Base-by-base conservation (phyloP, 2,113 vertebrate genomes). In the Atractosteus spatula region DNA sequence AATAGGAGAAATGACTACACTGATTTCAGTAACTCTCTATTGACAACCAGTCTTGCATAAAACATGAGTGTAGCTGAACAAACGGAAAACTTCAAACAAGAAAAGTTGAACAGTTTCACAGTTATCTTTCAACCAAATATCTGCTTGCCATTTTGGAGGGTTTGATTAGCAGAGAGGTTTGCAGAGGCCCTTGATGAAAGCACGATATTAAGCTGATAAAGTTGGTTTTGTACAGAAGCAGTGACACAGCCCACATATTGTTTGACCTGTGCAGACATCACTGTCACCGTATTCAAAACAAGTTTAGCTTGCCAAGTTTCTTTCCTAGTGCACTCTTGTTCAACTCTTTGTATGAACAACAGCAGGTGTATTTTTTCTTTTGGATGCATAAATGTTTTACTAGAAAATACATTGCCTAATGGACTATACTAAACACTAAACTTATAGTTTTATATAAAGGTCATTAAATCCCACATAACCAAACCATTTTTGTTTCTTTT, bases 261-360 rank as follows among this genome's bases (percentile, higher is more conserved):
- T 17, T 51, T 55, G 66, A 17, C 66, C 66, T 16, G 10, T 47
- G n/a, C 17, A 17, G 45, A 5, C 16, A 55, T 68, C 66, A 55
- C 66, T 55, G n/a, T 41, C 66, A 68, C 41, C 13, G 8, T 54
- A 55, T 70, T 43, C 68, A 6, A 59, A 70, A 57, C 68, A 65
- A 5, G 62, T 65, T 65, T 65, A 29, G 10, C 41, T 3, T 44
- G 63, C 72, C 73, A 71, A 71, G 68, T 74, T 73, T 3, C 74
- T 72, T 59, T 68, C 71, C 47, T 16, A 4, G 0, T 83, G 81
- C 74, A 79, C 81, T 79, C 74, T 7, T 68, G 43, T 80, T 84
- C 75, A 81, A 72, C 77, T 78, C 62, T 66, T 42, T 0, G 14
- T 7, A 13, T 78, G 74, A 82, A 62, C 69, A 71, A 75, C n/a